Base-by-base conservation (phyloP, 2,888 invertebrate species). In the Scrobipalpa costella region DNA sequence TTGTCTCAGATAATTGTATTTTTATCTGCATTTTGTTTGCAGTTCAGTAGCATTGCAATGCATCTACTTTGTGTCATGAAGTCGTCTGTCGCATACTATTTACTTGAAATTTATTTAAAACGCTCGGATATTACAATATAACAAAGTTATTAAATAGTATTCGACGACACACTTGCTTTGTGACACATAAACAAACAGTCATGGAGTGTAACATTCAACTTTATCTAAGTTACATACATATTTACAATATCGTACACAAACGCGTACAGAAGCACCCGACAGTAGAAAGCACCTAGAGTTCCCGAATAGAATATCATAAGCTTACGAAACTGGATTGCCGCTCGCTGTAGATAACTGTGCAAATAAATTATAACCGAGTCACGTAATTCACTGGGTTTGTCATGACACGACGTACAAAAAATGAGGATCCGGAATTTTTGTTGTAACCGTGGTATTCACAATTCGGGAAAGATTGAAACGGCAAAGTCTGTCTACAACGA, bases 271-370 rank as follows among this genome's bases (percentile, higher is more conserved):
- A 91, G 91, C 91, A 90, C 91, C 91, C 85, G 88, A 90, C 84
- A 87, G 85, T 86, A 86, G 86, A 86, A 90, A 91, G 91, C 91
- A 91, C 91, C 90, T 90, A 89, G 81, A 85, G 85, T 88, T 90
- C 85, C 84, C 86, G 80, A 88, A 85, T 87, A 86, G 84, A 88
- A 81, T 85, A 84, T 84, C 82, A 79, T 55, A 90, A 89, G 88
- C 88, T 84, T 86, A 85, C 82, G 75, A 79, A 78, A 80, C 78
- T 78, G 78, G 81, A 81, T 79, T 75, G 82, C 77, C 78, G 79
- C 79, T 78, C 81, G 80, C 81, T 76, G 77, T 13, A 40, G 40
- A 40, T 76, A 78, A 79, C 80, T 74, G 72, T 77, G 75, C 78
- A 76, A 75, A 75, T 70, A 71, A 75, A 74, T 67, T 66, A 73